These are phyloP conservation scores for Dolichallabes microphthalmus DNA, from an alignment of 2,113 vertebrate species.

Conservation along the genomic window DNA sequence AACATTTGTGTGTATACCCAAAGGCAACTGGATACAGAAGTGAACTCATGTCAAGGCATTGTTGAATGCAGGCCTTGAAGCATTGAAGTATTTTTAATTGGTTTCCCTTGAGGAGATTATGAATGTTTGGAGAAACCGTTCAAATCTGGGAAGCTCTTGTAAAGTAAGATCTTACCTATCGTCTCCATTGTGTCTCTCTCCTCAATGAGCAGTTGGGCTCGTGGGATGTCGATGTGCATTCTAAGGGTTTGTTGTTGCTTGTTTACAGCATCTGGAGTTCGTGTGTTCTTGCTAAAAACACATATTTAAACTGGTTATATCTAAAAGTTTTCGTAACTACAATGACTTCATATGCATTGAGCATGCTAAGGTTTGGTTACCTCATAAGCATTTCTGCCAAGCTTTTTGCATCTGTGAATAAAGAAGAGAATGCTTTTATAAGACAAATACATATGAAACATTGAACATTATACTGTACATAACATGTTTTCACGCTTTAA, in stretches of 20 bases:
- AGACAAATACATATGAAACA: background rate
- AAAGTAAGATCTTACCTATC: conserved; percentile 78
- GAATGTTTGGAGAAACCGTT: background rate
- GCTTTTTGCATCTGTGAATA: conserved; percentile 94
- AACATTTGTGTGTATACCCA: background rate
- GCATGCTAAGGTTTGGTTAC: conserved; percentile 64
- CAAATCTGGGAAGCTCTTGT: background rate
- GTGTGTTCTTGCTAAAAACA: conserved; percentile 89
- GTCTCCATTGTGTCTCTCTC: conserved; percentile 98
- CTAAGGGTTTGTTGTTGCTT: conserved; percentile 95
- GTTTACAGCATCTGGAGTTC: conserved; percentile 93
- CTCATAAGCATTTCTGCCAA: conserved; percentile 99
- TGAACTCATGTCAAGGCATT: background rate
- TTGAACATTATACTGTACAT: background rate
- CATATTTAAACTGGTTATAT: conserved; percentile 3
- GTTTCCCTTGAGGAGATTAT: background rate
- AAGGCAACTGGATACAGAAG: background rate
- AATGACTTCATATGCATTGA: background rate
- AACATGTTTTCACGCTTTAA: background rate
- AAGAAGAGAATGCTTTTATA: conserved; percentile 64
- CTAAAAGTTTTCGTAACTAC: background rate
- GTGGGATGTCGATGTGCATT: conserved; percentile 98
- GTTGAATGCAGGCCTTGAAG: background rate
- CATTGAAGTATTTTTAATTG: background rate
- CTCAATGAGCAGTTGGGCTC: conserved; percentile 97